These are phyloP conservation scores for Grapholita molesta DNA, from an alignment of 1,140 invertebrate genomes.

Conservation along the genomic window DNA sequence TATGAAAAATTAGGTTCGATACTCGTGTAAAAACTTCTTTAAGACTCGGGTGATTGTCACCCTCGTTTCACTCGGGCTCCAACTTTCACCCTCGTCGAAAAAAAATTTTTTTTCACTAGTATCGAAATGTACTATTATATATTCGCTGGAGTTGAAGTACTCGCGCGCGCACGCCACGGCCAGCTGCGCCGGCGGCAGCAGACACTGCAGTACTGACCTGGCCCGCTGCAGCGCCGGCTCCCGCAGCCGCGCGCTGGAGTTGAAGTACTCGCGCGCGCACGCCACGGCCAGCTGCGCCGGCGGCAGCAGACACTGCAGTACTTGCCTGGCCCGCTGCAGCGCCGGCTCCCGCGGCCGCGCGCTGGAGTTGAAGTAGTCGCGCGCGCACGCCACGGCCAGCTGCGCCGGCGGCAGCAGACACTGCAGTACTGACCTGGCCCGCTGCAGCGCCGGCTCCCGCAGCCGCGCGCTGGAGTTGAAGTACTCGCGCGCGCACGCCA, in stretches of 20 bases:
- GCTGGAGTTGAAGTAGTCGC: conserved; percentile 55
- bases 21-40: no score
- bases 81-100: no score
- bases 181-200: background rate
- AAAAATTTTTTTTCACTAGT: no score
- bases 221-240: conserved; percentile 55
- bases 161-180: conserved; percentile 29
- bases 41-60: no score
- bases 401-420: no score
- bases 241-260: conserved; percentile 46
- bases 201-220: conserved; percentile 39
- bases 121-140: no score
- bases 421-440: conserved; percentile 63
- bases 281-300: conserved; percentile 44
- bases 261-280: conserved; percentile 41
- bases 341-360: conserved; percentile 47
- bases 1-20: no score
- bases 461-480: conserved; percentile 41
- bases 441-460: conserved; percentile 37
- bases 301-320: no score
- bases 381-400: conserved; percentile 35
- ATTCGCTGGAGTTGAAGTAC: conserved; percentile 33
- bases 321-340: conserved; percentile 51
- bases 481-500: conserved; percentile 30
- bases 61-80: no score